phyloP scores from a whole-genome alignment of 2,888 invertebrate species.

The Apamea monoglypha region DNA sequence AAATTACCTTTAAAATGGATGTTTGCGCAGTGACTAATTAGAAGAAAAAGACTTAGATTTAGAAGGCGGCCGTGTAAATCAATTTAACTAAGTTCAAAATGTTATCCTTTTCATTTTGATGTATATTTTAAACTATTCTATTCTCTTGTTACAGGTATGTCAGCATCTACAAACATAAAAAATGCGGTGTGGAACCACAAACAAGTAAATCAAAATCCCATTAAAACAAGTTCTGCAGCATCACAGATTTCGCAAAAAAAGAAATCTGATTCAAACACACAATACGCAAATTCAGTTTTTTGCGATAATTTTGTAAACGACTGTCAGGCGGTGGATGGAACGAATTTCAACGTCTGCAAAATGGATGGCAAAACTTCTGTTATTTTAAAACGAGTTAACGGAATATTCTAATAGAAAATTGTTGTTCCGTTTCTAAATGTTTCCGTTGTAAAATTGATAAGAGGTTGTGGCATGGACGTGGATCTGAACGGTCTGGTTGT shows the following conservation, averaged over 20 bases:
- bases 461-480: neutral
- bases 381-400: slow-evolving; percentile 21
- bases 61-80: neutral
- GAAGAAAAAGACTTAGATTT: neutral
- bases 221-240: slow-evolving; percentile 27
- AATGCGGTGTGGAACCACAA: slow-evolving; percentile 20
- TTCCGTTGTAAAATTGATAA: slow-evolving; percentile 9
- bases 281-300: slow-evolving; percentile 56
- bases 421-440: slow-evolving; percentile 33
- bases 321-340: slow-evolving; percentile 48
- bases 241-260: slow-evolving; percentile 54
- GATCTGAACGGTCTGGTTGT: neutral
- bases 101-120: neutral
- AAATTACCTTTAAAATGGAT: slow-evolving; percentile 14
- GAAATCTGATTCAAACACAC: slow-evolving; percentile 42
- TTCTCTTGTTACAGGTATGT: slow-evolving; percentile 56
- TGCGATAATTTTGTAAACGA: slow-evolving; percentile 50
- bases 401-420: slow-evolving; percentile 20
- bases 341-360: slow-evolving; percentile 45
- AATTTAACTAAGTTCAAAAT: neutral
- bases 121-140: neutral
- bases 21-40: slow-evolving; percentile 12
- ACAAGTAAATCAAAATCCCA: slow-evolving; percentile 35
- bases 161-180: slow-evolving; percentile 13
- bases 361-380: slow-evolving; percentile 41